A percentile compares a stretch with the other conserved stretches of the same genome.
Evolutionary conservation across 1,140 invertebrate genomes (phyloP).

Genomic region (Drosophila setifemur): DNA sequence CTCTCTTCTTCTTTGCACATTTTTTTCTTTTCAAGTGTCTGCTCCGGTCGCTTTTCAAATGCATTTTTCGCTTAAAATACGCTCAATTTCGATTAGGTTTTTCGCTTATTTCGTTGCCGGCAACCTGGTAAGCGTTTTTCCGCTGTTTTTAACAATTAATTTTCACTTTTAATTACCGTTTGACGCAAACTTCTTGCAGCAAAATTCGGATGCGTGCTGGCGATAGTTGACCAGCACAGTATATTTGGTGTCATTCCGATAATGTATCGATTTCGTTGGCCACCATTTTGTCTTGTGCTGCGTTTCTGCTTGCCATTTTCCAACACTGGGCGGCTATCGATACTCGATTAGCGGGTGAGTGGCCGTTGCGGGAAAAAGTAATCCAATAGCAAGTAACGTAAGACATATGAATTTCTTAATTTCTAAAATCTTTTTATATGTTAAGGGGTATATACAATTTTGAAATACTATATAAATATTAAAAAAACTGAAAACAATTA

Average conservation of each 20-base stretch:
- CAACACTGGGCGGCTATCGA: too few relatives aligned
- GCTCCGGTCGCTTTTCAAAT: conserved; percentile 53
- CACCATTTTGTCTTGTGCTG: too few relatives aligned
- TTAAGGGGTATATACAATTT: too few relatives aligned
- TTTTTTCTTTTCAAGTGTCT: conserved; percentile 77
- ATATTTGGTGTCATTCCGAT: conserved; percentile 81
- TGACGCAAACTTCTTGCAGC: conserved; percentile 78
- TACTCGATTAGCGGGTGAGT: too few relatives aligned
- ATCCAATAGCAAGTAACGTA: too few relatives aligned
- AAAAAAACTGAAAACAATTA: too few relatives aligned
- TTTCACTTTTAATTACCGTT: conserved; percentile 75
- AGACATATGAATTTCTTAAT: too few relatives aligned
- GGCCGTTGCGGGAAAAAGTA: too few relatives aligned
- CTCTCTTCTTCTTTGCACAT: conserved; percentile 78
- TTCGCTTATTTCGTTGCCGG: conserved; percentile 42
- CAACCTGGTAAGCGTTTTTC: conserved; percentile 51
- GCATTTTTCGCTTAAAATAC: conserved; percentile 67
- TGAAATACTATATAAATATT: too few relatives aligned
- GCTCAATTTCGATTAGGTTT: conserved; percentile 43
- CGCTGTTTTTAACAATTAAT: conserved; percentile 56
- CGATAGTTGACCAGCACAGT: too few relatives aligned
- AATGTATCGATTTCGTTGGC: neutral
- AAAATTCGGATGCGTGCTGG: conserved; percentile 73
- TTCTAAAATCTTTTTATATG: too few relatives aligned
- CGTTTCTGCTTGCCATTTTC: too few relatives aligned